Base-by-base conservation (phyloP, 2,888 invertebrate species). In the Cenopis cana region DNA sequence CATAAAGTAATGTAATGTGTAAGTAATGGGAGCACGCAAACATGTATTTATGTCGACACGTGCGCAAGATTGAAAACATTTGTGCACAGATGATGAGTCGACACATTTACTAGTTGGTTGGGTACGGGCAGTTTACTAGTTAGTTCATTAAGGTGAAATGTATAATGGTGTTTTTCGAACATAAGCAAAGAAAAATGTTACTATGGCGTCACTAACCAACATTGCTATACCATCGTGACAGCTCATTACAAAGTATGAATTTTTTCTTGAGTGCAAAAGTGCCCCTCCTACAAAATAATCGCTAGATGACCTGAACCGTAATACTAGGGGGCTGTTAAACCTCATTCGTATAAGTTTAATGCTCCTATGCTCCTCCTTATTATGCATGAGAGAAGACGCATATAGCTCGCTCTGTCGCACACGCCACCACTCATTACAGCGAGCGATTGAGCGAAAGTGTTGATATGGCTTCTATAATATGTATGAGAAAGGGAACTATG, bases 1-100 rank as follows among this genome's bases (percentile, higher is more conserved):
- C 29, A 62, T 57, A 68, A 50, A 41, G 38, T 24, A 56, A 49
- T 70, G 38, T 24, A 56, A 49, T 70, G 59, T 68, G 54, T 33
- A 38, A 59, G 69, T 74, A 78, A 78, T 77, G 78, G 77, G 82
- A 79, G 73, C 82, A 73, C 65, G 76, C 81, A 80, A 82, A 82
- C 82, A 81, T 80, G 82, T 84, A 82, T 85, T 82, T 81, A 81
- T 82, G 82, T 79, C 82, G 77, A 57, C 57, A 46, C 54, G 33
- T 54, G 24, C 14, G 5, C 18, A 57, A 17, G 29, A 61, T 18
- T 60, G 41, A 24, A 5, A 50, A 68, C 59, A 46, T 60, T 36
- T 33, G 12, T 18, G 17, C n/a, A n/a, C 12, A 17, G n/a, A 61
- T 24, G 49, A 46, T 14, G n/a, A 41, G 41, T 41, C 41, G 41